Evolutionary conservation across 2,113 vertebrate genomes (phyloP).

Genomic region (Meleagris gallopavo): DNA sequence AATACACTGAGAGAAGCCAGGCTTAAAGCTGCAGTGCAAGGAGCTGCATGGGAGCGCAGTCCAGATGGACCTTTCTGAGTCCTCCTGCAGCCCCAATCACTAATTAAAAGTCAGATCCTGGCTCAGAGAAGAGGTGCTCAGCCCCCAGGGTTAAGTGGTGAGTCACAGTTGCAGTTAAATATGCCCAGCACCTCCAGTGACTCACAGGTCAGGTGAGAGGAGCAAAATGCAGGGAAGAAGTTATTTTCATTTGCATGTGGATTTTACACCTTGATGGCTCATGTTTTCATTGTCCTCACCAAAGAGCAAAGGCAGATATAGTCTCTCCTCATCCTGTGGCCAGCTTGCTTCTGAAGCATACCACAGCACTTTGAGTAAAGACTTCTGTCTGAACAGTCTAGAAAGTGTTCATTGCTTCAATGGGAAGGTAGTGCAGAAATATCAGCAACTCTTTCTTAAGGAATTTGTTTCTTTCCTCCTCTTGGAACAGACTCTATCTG

Average conservation of each 20-base stretch:
- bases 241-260: not conserved
- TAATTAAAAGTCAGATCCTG: not conserved
- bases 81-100: not conserved
- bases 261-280: not conserved
- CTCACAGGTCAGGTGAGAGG: constrained; percentile 61
- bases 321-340: not conserved
- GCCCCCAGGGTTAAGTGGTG: not conserved
- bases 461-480: not conserved
- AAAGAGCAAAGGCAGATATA: not conserved
- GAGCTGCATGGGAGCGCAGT: accelerated
- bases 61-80: not conserved
- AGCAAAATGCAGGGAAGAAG: not conserved
- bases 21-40: not conserved
- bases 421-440: not conserved
- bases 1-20: not conserved
- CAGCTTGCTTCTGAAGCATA: not conserved
- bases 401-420: not conserved
- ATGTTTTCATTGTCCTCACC: not conserved
- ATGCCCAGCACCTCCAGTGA: constrained; percentile 29
- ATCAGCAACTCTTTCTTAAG: not conserved
- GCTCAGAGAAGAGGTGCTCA: not conserved
- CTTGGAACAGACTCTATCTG: accelerated
- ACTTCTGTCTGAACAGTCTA: not conserved
- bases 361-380: not conserved
- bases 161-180: constrained; percentile 37